phyloP scores from a whole-genome alignment of 2,888 invertebrate species.

The Meghimatium bilineatum region DNA sequence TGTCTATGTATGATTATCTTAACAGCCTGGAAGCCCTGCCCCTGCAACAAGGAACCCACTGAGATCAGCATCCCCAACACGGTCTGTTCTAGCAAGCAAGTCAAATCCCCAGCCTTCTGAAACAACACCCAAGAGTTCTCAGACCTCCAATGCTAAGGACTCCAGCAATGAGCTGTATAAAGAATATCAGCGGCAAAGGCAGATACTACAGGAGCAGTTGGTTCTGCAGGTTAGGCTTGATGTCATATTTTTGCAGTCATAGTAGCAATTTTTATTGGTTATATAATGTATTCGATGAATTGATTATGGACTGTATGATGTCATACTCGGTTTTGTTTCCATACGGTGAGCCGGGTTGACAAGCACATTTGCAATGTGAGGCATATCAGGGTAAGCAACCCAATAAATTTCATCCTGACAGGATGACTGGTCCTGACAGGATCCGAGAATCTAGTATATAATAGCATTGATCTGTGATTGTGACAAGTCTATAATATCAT shows the following conservation, averaged over 20 bases:
- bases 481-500: too few relatives aligned
- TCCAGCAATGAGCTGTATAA: slow-evolving; percentile 84
- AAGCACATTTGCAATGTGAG: too few relatives aligned
- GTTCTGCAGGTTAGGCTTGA: slow-evolving; percentile 47
- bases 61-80: slow-evolving; percentile 64
- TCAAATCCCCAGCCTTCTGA: neutral
- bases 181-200: slow-evolving; percentile 84
- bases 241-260: neutral
- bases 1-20: too few relatives aligned
- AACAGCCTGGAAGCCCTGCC: slow-evolving; percentile 32
- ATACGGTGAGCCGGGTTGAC: too few relatives aligned
- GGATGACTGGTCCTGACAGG: too few relatives aligned
- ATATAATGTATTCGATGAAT: too few relatives aligned
- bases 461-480: too few relatives aligned
- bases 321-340: too few relatives aligned
- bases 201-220: slow-evolving; percentile 67
- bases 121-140: slow-evolving; percentile 48
- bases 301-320: too few relatives aligned
- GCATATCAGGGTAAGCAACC: too few relatives aligned
- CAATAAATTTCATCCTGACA: too few relatives aligned
- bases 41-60: slow-evolving; percentile 52
- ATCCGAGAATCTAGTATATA: too few relatives aligned
- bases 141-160: slow-evolving; percentile 54
- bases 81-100: slow-evolving; percentile 41
- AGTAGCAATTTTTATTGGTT: neutral